Conservation (phyloP, 2,113 vertebrate species). For the Chionis minor region DNA sequence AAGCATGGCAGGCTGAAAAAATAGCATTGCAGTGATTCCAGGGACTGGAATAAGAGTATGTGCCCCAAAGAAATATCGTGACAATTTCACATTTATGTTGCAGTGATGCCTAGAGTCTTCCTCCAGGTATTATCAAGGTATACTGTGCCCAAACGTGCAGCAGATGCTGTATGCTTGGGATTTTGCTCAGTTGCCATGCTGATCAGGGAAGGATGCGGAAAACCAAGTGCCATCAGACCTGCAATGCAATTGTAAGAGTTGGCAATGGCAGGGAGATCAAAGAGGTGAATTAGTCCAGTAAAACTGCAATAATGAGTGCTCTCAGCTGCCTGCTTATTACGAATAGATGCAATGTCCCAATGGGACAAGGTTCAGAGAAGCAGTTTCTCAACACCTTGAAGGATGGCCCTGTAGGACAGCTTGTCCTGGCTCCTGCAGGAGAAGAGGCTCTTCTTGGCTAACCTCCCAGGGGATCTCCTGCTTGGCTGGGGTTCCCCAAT, state of each 20-base stretch:
- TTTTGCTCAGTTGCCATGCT: background rate
- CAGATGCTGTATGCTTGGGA: background rate
- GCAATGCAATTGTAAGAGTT: rapidly evolving
- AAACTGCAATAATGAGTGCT: background rate
- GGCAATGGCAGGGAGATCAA: background rate
- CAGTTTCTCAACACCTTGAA: background rate
- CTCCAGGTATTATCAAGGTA: background rate
- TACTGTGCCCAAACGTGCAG: background rate
- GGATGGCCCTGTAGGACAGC: background rate
- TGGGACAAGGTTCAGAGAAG: background rate
- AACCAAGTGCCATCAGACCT: background rate
- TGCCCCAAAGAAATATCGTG: background rate
- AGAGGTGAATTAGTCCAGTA: background rate
- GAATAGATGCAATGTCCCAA: background rate
- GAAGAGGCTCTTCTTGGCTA: background rate
- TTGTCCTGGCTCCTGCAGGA: background rate
- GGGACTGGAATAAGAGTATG: background rate
- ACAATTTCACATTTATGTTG: background rate
- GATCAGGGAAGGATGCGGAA: background rate
- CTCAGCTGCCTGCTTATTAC: background rate
- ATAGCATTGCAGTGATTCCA: background rate
- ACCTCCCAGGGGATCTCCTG: background rate
- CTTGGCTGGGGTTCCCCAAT: rapidly evolving
- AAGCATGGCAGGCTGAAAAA: background rate
- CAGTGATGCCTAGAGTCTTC: background rate